These are phyloP conservation scores for Petrocephalus schoutedeni DNA, from an alignment of 2,797 vertebrate genomes.

Conservation along the genomic window DNA sequence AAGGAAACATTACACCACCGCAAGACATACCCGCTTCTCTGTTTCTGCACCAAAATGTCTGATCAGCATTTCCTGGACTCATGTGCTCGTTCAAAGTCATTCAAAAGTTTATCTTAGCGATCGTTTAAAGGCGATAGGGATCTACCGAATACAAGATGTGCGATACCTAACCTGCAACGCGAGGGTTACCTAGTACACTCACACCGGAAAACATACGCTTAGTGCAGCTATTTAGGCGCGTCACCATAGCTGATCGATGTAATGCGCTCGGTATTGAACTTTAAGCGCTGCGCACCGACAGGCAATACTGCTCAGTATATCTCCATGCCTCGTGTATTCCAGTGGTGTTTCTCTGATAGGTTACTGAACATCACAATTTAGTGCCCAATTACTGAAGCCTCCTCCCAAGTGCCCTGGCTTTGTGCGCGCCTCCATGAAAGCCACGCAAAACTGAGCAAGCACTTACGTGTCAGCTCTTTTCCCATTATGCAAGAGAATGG, in stretches of 20 bases:
- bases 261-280: not conserved
- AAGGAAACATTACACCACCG: not conserved
- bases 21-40: not conserved
- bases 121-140: not conserved
- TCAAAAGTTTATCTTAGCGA: not conserved
- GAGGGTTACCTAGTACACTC: not conserved
- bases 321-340: not conserved
- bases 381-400: not conserved
- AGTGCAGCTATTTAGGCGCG: not conserved
- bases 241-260: not conserved
- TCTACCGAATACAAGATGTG: not conserved
- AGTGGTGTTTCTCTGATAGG: not conserved
- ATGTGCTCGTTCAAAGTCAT: not conserved
- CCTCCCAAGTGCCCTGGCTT: not conserved
- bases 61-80: not conserved
- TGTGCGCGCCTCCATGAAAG: not conserved
- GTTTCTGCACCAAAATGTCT: not conserved
- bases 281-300: not conserved
- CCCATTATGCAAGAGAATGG: constrained; percentile 1
- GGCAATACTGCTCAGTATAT: not conserved
- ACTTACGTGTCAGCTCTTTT: not conserved
- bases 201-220: not conserved
- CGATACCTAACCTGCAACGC: not conserved
- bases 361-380: constrained; percentile 10
- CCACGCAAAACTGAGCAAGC: not conserved